phyloP scores from a whole-genome alignment of 2,113 vertebrate genomes.

The Clinocottus analis region DNA sequence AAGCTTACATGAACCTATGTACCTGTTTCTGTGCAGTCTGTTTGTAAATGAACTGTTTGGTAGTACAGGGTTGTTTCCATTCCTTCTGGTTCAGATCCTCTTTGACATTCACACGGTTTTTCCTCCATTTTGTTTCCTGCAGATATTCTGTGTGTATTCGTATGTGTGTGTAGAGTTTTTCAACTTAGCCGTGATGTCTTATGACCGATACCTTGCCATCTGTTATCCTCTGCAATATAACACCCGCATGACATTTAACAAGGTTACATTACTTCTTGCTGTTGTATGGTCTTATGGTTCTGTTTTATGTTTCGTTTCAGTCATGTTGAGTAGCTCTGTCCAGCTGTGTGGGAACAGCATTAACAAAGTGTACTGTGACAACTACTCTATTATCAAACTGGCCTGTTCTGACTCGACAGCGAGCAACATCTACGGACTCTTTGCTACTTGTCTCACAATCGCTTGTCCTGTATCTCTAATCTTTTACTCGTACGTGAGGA shows the following conservation, averaged over 20 bases:
- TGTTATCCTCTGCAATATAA: constrained; percentile 51
- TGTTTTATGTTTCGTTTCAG: not conserved
- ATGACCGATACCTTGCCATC: constrained; percentile 60
- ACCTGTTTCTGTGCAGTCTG: constrained; percentile 23
- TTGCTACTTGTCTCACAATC: not conserved
- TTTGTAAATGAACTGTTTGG: constrained; percentile 29
- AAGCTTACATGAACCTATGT: constrained; percentile 39
- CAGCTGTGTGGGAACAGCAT: constrained; percentile 48
- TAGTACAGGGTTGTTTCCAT: constrained; percentile 28
- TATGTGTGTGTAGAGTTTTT: not conserved
- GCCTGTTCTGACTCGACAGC: constrained; percentile 58
- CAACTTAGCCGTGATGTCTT: constrained; percentile 44
- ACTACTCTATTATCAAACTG: constrained; percentile 63
- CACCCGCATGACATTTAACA: not conserved
- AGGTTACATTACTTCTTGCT: not conserved
- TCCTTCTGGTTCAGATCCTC: constrained; percentile 2
- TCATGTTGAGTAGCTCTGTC: constrained; percentile 1
- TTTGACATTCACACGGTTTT: constrained; percentile 16
- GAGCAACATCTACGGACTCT: constrained; percentile 1
- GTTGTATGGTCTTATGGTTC: constrained; percentile 46
- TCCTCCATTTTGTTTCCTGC: not conserved
- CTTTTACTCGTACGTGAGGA: constrained; percentile 10
- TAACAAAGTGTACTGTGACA: constrained; percentile 67
- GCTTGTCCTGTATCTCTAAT: not conserved
- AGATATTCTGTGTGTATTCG: not conserved